Evolutionary conservation across 1,140 invertebrate genomes (phyloP).

Genomic region (Drosophila kepulauana): DNA sequence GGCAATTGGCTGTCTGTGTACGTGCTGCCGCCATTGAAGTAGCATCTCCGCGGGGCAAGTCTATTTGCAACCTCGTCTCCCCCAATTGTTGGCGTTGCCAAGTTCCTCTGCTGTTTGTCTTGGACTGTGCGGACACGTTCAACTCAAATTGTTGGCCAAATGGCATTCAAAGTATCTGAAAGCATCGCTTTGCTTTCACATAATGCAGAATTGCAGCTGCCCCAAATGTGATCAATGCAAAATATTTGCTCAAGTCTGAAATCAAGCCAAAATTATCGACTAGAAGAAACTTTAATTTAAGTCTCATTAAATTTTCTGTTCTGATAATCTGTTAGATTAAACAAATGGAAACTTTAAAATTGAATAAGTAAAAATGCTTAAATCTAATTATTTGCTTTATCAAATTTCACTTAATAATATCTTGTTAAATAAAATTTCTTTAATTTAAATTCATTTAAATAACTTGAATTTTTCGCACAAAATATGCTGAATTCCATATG

Average conservation of each 20-base stretch:
- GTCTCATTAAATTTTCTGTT: background rate
- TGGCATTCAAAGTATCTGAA: slow-evolving; percentile 43
- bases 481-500: background rate
- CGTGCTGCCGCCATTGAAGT: slow-evolving; percentile 43
- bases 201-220: slow-evolving; percentile 13
- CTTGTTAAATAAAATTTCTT: background rate
- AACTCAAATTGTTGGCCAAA: slow-evolving; percentile 40
- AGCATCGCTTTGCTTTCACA: slow-evolving; percentile 28
- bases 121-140: slow-evolving; percentile 36
- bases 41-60: slow-evolving; percentile 40
- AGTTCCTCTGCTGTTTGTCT: slow-evolving; percentile 67
- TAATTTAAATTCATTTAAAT: background rate
- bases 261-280: slow-evolving; percentile 5
- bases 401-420: background rate
- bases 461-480: background rate
- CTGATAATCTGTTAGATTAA: too few species aligned
- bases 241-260: slow-evolving; percentile 13
- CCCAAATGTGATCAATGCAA: slow-evolving; percentile 11
- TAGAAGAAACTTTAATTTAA: background rate
- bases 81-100: slow-evolving; percentile 51
- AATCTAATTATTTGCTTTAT: background rate
- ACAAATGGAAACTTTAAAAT: too few species aligned
- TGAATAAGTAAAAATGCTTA: too few species aligned
- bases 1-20: slow-evolving; percentile 64
- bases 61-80: slow-evolving; percentile 29